Base-by-base conservation (phyloP, 2,888 invertebrate genomes). In the Matsumyia berberina region DNA sequence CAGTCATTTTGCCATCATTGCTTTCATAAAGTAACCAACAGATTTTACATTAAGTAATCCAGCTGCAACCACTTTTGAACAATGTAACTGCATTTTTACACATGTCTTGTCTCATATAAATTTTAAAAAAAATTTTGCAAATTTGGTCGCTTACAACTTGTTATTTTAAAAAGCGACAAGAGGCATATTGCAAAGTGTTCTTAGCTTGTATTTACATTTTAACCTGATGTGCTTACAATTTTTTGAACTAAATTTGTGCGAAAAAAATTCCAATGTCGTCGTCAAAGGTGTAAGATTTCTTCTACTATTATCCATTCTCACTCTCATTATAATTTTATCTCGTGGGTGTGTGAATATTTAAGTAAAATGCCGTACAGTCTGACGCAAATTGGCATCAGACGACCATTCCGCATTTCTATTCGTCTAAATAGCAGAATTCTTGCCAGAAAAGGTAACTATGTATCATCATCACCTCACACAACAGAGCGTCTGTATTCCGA, bases 381-480 rank as follows among this genome's bases (percentile, higher is more conserved):
- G 78, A 79, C 70, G 72, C 62, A 79, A 79, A 79, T 79, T 78
- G 78, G 70, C 70, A 70, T 51, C 37, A 67, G 57, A 46, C 12
- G 24, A 12, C 12, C 19, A 19, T 49, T 35, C 8, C 12, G 4
- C 24, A 24, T 24, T 24, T 24, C 24, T 24, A 24, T 4, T 4
- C 39, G 39, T 31, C 55, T 67, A 39, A 58, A 49, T 15, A 29
- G 12, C 46, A 55, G 53, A 70, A 62, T 72, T 62, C 46, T 46
- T 78, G 62, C 70, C 58, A 69, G 19, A 39, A 78, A 57, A 62
- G 60, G 46, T 62, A 46, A 72, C 69, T 53, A 33, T 51, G 19
- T 19, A 19, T 46, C 15, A 19, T 19, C 1, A 6, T 35, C 2
- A 11, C 0, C 8, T 15, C 2, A 12, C 2, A 24, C 24, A 4